A percentile compares a stretch with the other conserved stretches of the same genome.
Conservation (phyloP, 1,140 invertebrate genomes). For the Plectus sambesii region DNA sequence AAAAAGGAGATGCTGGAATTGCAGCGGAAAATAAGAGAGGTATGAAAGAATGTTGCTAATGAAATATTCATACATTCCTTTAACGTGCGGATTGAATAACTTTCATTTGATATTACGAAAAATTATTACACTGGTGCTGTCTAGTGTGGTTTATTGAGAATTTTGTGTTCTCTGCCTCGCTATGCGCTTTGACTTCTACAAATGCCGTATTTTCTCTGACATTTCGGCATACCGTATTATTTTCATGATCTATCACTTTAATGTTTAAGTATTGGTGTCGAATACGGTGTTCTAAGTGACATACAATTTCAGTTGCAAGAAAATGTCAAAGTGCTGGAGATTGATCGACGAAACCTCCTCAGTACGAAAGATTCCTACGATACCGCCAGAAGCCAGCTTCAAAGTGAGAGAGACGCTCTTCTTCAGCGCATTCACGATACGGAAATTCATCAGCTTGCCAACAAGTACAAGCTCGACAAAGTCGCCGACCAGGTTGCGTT, state of each 20-base stretch:
- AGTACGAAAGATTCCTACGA: conserved; percentile 30
- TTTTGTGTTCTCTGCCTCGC: no score
- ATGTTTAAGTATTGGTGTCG: no score
- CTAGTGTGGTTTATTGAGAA: no score
- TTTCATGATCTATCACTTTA: no score
- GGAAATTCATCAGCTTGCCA: conserved; percentile 35
- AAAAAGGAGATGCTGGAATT: conserved; percentile 29
- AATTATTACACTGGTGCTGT: no score
- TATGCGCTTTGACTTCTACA: no score
- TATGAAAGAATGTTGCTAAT: conserved; percentile 17
- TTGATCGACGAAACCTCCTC: conserved; percentile 37
- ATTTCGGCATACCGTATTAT: no score
- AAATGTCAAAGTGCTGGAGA: conserved; percentile 37
- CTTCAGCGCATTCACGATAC: conserved; percentile 32
- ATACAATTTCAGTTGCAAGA: conserved; percentile 29
- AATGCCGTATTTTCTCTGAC: no score
- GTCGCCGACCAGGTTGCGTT: conserved; percentile 33
- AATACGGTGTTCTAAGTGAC: no score
- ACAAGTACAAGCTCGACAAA: conserved; percentile 36
- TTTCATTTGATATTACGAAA: no score
- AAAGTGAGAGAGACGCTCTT: conserved; percentile 33
- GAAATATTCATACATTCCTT: no score
- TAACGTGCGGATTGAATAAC: no score
- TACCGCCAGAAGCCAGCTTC: conserved; percentile 27
- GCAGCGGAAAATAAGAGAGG: conserved; percentile 29